These are phyloP conservation scores for Laspeyria flexula DNA, from an alignment of 2,888 invertebrate genomes.

Conservation along the genomic window DNA sequence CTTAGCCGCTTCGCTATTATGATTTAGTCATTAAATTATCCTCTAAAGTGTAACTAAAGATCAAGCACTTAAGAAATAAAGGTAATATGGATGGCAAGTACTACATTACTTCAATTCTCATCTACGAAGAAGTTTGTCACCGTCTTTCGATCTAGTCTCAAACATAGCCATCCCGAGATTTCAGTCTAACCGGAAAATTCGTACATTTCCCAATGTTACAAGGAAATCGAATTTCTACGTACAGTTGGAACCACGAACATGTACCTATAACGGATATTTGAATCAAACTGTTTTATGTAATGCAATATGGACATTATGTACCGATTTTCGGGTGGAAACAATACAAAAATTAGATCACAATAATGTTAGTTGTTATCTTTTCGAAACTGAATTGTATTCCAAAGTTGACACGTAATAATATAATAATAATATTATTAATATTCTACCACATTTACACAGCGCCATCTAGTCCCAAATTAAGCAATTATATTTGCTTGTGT, in stretches of 20 bases:
- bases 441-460: too few species aligned
- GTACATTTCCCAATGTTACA: slow-evolving; percentile 32
- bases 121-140: slow-evolving; percentile 25
- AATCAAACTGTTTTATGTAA: slow-evolving; percentile 16
- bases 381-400: too few species aligned
- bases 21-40: too few species aligned
- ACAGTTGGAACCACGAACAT: slow-evolving; percentile 22
- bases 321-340: slow-evolving; percentile 15
- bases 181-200: slow-evolving; percentile 32
- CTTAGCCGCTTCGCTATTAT: too few species aligned
- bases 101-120: slow-evolving; percentile 8
- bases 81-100: slow-evolving; percentile 7
- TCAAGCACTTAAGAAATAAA: too few species aligned
- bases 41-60: too few species aligned
- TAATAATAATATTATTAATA: too few species aligned
- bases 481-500: too few species aligned
- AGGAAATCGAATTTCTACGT: slow-evolving; percentile 41
- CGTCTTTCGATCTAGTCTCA: slow-evolving; percentile 20
- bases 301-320: slow-evolving; percentile 5
- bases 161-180: slow-evolving; percentile 22
- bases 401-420: too few species aligned
- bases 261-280: slow-evolving; percentile 29
- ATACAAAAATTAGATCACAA: slow-evolving; percentile 2
- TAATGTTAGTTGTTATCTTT: too few species aligned
- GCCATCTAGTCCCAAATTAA: too few species aligned